A percentile compares a stretch with the other conserved stretches of the same genome.
Conservation (phyloP, 2,797 vertebrate species). For the Oceanodroma leucorhoa region DNA sequence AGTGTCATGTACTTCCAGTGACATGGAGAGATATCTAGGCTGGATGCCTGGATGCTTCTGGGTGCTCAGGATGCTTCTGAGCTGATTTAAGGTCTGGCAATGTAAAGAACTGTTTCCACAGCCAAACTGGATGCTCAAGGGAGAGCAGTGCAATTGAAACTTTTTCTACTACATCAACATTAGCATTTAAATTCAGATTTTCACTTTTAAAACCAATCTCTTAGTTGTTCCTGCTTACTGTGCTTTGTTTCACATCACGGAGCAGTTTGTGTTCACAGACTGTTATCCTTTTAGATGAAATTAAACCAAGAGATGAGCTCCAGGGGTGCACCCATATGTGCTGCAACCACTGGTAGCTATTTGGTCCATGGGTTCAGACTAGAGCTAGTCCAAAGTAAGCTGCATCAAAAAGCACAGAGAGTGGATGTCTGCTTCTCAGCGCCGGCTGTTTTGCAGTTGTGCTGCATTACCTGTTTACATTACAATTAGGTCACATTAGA, state of each 20-base stretch:
- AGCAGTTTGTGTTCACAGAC: background rate
- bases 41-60: background rate
- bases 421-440: background rate
- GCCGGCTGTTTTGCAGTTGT: background rate
- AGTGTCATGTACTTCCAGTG: background rate
- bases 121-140: background rate
- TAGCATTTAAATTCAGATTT: background rate
- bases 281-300: background rate
- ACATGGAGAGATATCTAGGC: background rate
- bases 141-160: background rate
- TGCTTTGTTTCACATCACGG: background rate
- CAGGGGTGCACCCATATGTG: background rate
- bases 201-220: background rate
- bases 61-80: background rate
- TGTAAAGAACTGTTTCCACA: background rate
- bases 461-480: background rate
- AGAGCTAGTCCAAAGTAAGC: background rate
- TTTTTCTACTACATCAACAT: background rate
- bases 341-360: background rate
- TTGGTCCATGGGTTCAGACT: background rate
- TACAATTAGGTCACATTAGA: background rate
- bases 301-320: background rate
- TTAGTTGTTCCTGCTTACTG: background rate
- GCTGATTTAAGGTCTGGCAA: background rate
- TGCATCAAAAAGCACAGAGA: background rate